Evolutionary conservation across 2,797 vertebrate genomes (phyloP).

Genomic region (Tiaroga cobitis): DNA sequence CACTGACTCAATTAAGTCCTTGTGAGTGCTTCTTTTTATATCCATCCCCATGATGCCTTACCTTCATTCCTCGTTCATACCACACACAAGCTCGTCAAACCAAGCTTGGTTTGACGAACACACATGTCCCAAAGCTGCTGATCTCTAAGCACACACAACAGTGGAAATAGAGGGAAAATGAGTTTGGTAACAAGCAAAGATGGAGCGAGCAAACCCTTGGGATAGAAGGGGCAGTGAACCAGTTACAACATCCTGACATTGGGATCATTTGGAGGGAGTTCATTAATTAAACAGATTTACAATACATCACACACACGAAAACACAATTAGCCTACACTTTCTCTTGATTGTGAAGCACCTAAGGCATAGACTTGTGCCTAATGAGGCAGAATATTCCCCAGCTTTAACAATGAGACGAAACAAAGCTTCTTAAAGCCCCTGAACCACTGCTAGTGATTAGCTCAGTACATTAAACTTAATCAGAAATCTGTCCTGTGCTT

Average conservation of each 20-base stretch:
- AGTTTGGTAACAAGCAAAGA: constrained; percentile 36
- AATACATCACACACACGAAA: constrained; percentile 10
- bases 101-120: constrained; percentile 65
- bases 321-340: constrained; percentile 15
- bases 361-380: constrained; percentile 50
- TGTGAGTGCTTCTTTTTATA: constrained; percentile 65
- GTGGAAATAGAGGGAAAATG: background rate
- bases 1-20: constrained; percentile 69
- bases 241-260: constrained; percentile 39
- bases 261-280: constrained; percentile 41
- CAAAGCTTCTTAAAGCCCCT: constrained; percentile 50
- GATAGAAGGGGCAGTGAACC: constrained; percentile 48
- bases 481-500: constrained; percentile 50
- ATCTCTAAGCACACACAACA: constrained; percentile 5
- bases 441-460: constrained; percentile 52
- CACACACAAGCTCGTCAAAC: constrained; percentile 50
- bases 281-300: constrained; percentile 59
- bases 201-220: constrained; percentile 38
- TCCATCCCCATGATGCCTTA: constrained; percentile 50
- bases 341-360: constrained; percentile 22
- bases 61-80: constrained; percentile 61
- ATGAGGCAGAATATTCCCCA: constrained; percentile 51
- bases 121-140: constrained; percentile 54
- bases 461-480: constrained; percentile 56
- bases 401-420: constrained; percentile 44